Evolutionary conservation across 2,888 invertebrate genomes (phyloP), one percentile per base, ranked within the genome.

Genomic region (Pinctada fucata): DNA sequence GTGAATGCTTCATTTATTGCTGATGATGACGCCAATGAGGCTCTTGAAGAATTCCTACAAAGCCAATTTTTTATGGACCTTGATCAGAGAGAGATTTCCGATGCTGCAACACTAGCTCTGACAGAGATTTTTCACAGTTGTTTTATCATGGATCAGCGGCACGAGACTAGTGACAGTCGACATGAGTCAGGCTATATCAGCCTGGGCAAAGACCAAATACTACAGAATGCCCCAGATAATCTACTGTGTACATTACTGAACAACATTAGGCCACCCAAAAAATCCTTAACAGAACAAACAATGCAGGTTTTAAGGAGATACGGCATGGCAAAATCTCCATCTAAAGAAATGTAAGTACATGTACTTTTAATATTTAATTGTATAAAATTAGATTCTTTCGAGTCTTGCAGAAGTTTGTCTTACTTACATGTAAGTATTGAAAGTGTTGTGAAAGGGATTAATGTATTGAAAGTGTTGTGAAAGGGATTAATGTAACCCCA

Each of bases 81-180:
- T n/a, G 81, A 84, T 48, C 81, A 80, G 65, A 77, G 74, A 5
- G 88, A 89, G 72, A 85, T 89, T 6, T 82, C 73, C 52, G 91
- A 88, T 70, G 75, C 81, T 0, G 90, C 91, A 3, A 84, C 87
- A 8, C 86, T 89, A 49, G 91, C 90, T 3, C 81, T 92, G 50
- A 91, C 91, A 1, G 91, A 92, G 73, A 89, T 92, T 8, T 92
- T 91, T 82, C 90, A 91, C 79, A 91, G 91, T 82, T 92, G 92
- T 85, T 91, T 90, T 80, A 90, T 92, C 67, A 86, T 89, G 31
- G 91, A 91, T 51, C 91, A 91, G 84, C 84, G 88, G 45, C 84
- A 88, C 71, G 86, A 81, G 70, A 74, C 80, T 8, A 78, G 79
- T 49, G 87, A 87, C 31, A 79, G 80, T 5, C 78, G 86, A 63